Base-by-base conservation (phyloP, 1,140 invertebrate species). In the Drosophila ironensis region DNA sequence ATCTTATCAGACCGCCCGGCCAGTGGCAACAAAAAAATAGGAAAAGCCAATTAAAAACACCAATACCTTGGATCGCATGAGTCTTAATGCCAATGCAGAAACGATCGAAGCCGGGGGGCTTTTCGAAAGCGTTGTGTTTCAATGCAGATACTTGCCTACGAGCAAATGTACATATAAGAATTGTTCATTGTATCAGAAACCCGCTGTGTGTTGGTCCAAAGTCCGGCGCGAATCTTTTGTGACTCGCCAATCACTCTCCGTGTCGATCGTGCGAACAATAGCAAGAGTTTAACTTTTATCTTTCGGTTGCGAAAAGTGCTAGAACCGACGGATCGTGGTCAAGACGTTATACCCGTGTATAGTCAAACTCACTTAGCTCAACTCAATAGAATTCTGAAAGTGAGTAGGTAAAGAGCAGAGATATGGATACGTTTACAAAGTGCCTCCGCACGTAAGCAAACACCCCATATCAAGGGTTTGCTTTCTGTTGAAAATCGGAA, bases 41-140 rank as follows among this genome's bases (percentile, higher is more conserved):
- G 50, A 72, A 78, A 70, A 80, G 27, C 46, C 68, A 72, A 76
- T 81, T 76, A 72, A 64, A 67, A 81, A 22, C 50, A 54, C 44
- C 50, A 50, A 53, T 59, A 71, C 42, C 54, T 35, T 41, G 25
- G 42, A 68, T 54, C 30, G 25, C 38, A 30, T 38, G 35, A 47
- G 48, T 16, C 20, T 38, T 46, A 33, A 19, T 72, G 27, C 12
- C 37, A n/a, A 38, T 33, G 33, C 33, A 22, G 47, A 54, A 50
- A 56, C 69, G 33, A 59, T 54, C 19, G 37, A 60, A 51, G 28
- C 27, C 27, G 22, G 19, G 25, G 22, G 25, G 25, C 19, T n/a
- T 20, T 41, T 38, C 19, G 38, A 38, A 56, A 41, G 41, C 61
- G 42, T 22, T 24, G 40, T 46, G 37, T 42, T 35, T 12, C 2